These are phyloP conservation scores for Pachymerium ferrugineum DNA, from an alignment of 2,888 invertebrate genomes.

Conservation along the genomic window DNA sequence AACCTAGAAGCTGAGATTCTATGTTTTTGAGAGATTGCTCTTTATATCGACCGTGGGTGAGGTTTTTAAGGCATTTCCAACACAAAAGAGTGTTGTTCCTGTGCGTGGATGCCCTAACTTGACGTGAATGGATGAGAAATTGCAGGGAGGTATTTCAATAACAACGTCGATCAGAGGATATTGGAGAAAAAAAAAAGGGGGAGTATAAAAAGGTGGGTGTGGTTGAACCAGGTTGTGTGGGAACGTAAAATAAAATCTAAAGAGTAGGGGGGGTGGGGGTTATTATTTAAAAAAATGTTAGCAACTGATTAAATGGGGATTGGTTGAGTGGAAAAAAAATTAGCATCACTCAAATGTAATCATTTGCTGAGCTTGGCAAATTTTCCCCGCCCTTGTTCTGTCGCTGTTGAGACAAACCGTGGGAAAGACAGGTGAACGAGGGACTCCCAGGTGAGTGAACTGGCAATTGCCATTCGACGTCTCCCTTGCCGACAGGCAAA, in stretches of 20 bases:
- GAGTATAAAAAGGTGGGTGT: not conserved
- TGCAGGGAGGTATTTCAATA: constrained; percentile 22
- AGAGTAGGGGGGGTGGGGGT: not conserved
- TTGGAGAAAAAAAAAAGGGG: constrained; percentile 12
- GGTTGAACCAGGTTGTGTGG: not conserved
- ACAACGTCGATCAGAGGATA: constrained; percentile 18
- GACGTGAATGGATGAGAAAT: constrained; percentile 24
- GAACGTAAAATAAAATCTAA: not conserved
- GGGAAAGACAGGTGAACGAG: constrained; percentile 22
- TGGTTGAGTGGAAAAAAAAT: constrained; percentile 17
- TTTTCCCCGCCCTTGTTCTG: not conserved
- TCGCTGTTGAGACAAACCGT: constrained; percentile 11
- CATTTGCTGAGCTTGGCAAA: not conserved
- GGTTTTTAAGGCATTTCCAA: constrained; percentile 3
- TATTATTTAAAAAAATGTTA: not conserved
- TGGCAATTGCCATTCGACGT: not conserved
- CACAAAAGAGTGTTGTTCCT: constrained; percentile 25
- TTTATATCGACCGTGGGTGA: not conserved
- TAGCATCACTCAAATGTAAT: not conserved
- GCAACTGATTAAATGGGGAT: not conserved
- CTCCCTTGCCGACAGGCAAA: constrained; percentile 11
- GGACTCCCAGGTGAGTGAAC: constrained; percentile 10
- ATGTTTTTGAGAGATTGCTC: constrained; percentile 7
- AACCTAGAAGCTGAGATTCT: not conserved
- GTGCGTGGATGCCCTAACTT: constrained; percentile 9